These are phyloP conservation scores for Tachuris rubrigastra DNA, from an alignment of 2,113 vertebrate species.

Conservation along the genomic window DNA sequence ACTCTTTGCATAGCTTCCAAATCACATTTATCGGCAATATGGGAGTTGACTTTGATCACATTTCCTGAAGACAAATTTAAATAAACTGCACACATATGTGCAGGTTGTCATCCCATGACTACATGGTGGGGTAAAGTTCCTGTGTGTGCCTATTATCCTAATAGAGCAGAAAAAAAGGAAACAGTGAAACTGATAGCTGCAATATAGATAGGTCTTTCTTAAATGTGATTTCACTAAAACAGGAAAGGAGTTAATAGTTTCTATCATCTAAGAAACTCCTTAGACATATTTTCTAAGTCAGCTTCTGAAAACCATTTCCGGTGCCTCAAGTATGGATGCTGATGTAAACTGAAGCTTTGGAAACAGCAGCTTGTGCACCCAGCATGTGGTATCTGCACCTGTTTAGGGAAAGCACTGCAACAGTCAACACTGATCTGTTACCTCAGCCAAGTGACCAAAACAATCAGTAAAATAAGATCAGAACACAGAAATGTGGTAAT, in stretches of 20 bases:
- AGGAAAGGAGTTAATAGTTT: not conserved
- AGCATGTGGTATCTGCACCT: not conserved
- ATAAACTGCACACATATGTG: not conserved
- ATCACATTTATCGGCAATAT: not conserved
- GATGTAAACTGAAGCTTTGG: not conserved
- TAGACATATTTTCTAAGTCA: not conserved
- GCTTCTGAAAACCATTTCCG: not conserved
- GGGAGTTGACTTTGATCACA: not conserved
- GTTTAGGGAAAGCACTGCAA: not conserved
- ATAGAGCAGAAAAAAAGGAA: not conserved
- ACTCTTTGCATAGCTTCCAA: not conserved
- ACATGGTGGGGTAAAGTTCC: not conserved
- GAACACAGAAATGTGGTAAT: not conserved
- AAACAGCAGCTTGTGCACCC: not conserved
- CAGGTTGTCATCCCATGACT: not conserved
- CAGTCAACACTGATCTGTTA: not conserved
- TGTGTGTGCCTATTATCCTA: fast-evolving
- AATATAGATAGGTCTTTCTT: not conserved
- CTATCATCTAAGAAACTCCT: not conserved
- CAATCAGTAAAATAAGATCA: not conserved
- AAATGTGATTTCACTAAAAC: not conserved
- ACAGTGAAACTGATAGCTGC: not conserved
- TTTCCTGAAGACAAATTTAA: not conserved
- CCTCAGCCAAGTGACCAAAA: not conserved
- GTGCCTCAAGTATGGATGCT: not conserved